phyloP scores from a whole-genome alignment of 2,797 vertebrate species.

The Esox masquinongy region DNA sequence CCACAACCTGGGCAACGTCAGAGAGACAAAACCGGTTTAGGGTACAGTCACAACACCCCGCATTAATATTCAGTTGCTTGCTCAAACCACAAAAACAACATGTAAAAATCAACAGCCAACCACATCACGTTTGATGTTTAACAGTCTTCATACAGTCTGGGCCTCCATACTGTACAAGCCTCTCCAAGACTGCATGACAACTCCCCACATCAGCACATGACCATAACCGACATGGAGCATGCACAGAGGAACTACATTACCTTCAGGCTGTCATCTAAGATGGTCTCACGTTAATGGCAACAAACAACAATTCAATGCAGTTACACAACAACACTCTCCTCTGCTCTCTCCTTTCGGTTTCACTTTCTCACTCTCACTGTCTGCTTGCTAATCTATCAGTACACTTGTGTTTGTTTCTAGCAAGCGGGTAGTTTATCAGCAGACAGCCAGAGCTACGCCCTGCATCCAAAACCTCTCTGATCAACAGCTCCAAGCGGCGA shows the following conservation, averaged over 20 bases:
- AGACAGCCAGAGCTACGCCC: conserved; percentile 57
- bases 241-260: background rate
- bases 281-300: background rate
- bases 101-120: background rate
- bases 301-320: background rate
- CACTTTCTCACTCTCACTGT: conserved; percentile 16
- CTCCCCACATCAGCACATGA: background rate
- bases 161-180: background rate
- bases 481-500: conserved; percentile 58
- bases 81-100: background rate
- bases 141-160: background rate
- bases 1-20: background rate
- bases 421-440: conserved; percentile 47
- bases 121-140: background rate
- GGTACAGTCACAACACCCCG: background rate
- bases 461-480: conserved; percentile 54
- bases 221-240: background rate
- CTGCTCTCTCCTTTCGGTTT: background rate
- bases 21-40: conserved; percentile 1
- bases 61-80: background rate
- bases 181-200: background rate
- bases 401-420: conserved; percentile 9
- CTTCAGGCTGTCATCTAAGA: background rate
- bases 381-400: conserved; percentile 34
- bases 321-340: background rate